phyloP scores from a whole-genome alignment of 2,113 vertebrate species.

The Capreolus pygargus region DNA sequence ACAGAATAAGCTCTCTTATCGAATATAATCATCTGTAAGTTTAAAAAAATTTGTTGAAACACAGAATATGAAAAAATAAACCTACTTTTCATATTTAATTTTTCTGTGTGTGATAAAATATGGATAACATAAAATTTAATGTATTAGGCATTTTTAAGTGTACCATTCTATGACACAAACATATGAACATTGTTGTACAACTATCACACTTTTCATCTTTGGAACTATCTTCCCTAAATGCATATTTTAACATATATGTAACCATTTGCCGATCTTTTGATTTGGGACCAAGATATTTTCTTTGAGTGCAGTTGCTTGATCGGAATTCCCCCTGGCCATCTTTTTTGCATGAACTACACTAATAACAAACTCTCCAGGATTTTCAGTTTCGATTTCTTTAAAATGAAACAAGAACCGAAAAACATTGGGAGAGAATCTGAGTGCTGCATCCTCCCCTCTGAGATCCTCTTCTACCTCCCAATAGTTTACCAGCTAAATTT shows the following conservation, averaged over 20 bases:
- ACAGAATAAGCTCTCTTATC: neutral
- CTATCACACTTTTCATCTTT: neutral
- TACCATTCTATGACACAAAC: neutral
- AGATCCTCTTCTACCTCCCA: neutral
- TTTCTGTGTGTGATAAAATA: neutral
- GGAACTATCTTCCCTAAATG: neutral
- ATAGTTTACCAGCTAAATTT: neutral
- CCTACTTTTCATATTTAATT: neutral
- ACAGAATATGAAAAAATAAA: neutral
- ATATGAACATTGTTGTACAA: neutral
- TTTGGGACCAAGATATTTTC: neutral
- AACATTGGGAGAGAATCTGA: neutral
- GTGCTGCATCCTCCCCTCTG: neutral
- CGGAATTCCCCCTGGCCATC: neutral
- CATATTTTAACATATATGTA: neutral
- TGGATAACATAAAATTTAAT: neutral
- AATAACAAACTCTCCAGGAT: neutral
- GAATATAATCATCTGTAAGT: neutral
- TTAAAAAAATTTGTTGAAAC: neutral
- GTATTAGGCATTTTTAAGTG: neutral
- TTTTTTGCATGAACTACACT: neutral
- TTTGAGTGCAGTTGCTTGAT: neutral
- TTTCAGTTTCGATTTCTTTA: constrained; percentile 14
- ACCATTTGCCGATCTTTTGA: neutral
- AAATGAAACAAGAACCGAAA: constrained; percentile 44